Conservation (phyloP, 2,113 vertebrate genomes). For the Seriola rivoliana region DNA sequence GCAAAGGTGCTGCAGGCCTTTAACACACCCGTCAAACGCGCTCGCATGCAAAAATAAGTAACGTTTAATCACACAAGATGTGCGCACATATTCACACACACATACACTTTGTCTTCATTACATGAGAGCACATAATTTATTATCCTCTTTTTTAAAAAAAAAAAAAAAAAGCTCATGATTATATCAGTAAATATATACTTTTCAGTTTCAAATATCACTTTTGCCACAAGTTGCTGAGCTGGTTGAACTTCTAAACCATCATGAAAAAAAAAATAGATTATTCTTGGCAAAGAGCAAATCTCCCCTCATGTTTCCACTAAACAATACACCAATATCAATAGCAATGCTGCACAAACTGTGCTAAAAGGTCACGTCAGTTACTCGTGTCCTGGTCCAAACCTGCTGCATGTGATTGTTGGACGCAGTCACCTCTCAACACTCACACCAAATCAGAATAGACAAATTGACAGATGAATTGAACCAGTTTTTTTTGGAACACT, state of each 20-base stretch:
- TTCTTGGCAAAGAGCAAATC: conserved; percentile 29
- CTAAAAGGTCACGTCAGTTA: conserved; percentile 38
- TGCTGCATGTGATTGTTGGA: conserved; percentile 12
- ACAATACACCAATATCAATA: background rate
- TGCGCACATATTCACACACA: conserved; percentile 18
- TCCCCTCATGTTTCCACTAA: background rate
- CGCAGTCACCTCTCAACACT: conserved; percentile 15
- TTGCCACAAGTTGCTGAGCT: conserved; percentile 32
- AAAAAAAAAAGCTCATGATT: background rate
- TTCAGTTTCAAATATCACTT: conserved; percentile 44
- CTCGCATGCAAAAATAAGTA: conserved; percentile 20
- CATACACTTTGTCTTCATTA: background rate
- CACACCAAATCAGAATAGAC: conserved; percentile 51
- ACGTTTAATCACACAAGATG: conserved; percentile 20
- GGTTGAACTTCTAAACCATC: conserved; percentile 9
- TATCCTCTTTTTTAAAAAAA: background rate
- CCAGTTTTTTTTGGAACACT: conserved; percentile 25
- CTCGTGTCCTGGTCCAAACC: conserved; percentile 1
- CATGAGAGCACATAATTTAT: conserved; percentile 25
- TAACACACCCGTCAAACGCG: conserved; percentile 16
- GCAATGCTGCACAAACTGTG: background rate
- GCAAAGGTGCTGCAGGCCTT: conserved; percentile 43
- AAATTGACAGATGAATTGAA: conserved; percentile 60
- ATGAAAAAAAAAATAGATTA: background rate
- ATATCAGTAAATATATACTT: conserved; percentile 19